These are phyloP conservation scores for Ptilodon capucinus DNA, from an alignment of 2,888 invertebrate species.

Conservation along the genomic window DNA sequence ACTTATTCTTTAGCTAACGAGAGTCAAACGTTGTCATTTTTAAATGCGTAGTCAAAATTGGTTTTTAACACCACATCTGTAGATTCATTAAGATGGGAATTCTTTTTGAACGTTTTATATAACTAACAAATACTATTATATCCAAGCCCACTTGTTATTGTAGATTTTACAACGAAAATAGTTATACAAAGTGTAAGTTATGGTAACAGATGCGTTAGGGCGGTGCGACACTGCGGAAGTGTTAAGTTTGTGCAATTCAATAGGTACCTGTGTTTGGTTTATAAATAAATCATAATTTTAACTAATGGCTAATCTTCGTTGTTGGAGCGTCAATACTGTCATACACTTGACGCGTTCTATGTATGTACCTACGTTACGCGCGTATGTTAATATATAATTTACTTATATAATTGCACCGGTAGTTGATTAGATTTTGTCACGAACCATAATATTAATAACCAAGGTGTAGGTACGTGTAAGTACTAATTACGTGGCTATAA, in stretches of 20 bases:
- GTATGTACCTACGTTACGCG: conserved; percentile 19
- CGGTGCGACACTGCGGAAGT: conserved; percentile 25
- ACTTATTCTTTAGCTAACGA: conserved; percentile 50
- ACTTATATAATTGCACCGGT: conserved; percentile 54
- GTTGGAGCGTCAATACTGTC: conserved; percentile 36
- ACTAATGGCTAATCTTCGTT: conserved; percentile 31
- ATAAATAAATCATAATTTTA: conserved; percentile 4
- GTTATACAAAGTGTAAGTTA: conserved; percentile 55
- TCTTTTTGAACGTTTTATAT: conserved; percentile 39
- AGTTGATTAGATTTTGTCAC: conserved; percentile 68
- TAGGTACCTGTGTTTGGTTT: conserved; percentile 28
- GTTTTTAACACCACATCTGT: conserved; percentile 36
- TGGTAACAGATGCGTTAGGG: conserved; percentile 36
- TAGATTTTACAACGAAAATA: conserved; percentile 79
- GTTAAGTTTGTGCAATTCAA: conserved; percentile 38
- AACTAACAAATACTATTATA: conserved; percentile 36
- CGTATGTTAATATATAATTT: conserved; percentile 34
- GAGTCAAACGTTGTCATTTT: conserved; percentile 47
- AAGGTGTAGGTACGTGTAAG: conserved; percentile 39
- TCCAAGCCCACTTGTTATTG: conserved; percentile 62
- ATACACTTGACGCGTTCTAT: conserved; percentile 8
- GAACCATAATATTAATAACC: conserved; percentile 51
- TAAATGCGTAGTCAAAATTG: conserved; percentile 46
- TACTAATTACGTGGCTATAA: conserved; percentile 53
- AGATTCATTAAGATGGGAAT: conserved; percentile 34